Evolutionary conservation across 2,113 vertebrate genomes (phyloP).

Genomic region (Hemiprocne comata): DNA sequence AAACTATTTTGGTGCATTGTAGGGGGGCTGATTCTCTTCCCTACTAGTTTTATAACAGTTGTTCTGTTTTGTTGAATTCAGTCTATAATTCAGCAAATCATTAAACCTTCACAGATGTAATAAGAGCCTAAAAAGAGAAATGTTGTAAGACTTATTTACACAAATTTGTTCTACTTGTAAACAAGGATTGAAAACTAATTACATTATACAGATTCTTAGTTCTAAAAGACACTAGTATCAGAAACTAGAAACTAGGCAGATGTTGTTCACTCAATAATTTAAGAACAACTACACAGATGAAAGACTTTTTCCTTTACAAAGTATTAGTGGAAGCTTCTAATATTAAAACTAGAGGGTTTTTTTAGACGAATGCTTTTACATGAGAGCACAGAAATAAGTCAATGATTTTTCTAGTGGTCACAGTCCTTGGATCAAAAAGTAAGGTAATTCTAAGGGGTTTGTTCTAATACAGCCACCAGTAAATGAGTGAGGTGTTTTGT

Average conservation of each 20-base stretch:
- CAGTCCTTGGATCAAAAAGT: neutral
- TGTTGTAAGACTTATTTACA: neutral
- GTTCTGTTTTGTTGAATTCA: neutral
- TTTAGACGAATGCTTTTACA: neutral
- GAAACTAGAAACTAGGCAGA: neutral
- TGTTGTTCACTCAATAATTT: neutral
- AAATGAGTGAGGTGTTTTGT: neutral
- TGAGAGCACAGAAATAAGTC: neutral
- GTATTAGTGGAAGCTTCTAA: neutral
- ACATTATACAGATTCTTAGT: neutral
- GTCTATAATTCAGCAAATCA: neutral
- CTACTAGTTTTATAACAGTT: neutral
- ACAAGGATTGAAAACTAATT: neutral
- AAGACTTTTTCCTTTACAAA: neutral
- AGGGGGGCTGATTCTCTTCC: neutral
- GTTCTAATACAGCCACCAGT: neutral
- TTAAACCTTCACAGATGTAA: neutral
- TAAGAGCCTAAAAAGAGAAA: neutral
- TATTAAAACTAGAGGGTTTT: neutral
- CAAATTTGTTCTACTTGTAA: neutral
- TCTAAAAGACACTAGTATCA: neutral
- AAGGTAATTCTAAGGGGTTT: neutral
- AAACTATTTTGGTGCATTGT: neutral
- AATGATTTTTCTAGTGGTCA: neutral
- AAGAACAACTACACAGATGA: neutral